Evolutionary conservation across 2,888 invertebrate species (phyloP).

Genomic region (Ariolimax columbianus): DNA sequence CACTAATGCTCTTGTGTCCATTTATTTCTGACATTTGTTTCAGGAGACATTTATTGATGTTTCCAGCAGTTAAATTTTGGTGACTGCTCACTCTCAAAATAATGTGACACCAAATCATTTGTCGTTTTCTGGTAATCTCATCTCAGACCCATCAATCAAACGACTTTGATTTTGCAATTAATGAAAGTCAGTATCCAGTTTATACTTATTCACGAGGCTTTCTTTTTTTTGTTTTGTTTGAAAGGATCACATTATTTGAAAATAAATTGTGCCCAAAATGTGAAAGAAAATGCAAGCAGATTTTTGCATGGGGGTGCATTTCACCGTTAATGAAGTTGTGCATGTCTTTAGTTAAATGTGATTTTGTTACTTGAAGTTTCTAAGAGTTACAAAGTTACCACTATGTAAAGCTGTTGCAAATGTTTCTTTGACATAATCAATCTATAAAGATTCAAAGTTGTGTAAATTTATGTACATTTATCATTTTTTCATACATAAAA

Average conservation of each 20-base stretch:
- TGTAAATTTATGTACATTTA: constrained; percentile 45
- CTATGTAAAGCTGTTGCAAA: constrained; percentile 19
- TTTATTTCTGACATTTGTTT: too few relatives aligned
- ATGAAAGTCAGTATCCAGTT: neutral
- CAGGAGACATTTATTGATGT: too few relatives aligned
- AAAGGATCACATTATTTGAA: neutral
- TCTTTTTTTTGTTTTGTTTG: neutral
- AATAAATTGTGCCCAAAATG: neutral
- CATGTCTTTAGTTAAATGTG: neutral
- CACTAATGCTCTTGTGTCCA: too few relatives aligned
- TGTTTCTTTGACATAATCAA: constrained; percentile 26
- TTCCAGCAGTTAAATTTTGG: too few relatives aligned
- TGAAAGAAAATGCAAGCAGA: neutral
- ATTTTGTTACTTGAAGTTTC: neutral
- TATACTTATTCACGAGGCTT: neutral
- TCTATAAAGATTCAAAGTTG: constrained; percentile 30
- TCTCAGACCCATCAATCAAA: neutral
- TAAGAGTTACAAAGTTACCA: neutral
- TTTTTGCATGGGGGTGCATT: neutral
- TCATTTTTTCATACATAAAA: constrained; percentile 14
- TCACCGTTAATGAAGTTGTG: neutral
- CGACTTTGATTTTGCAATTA: neutral
- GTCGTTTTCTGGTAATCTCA: neutral
- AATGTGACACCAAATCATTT: neutral
- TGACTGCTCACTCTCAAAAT: too few relatives aligned